These are phyloP conservation scores for Pundamilia nyererei DNA, from an alignment of 2,113 vertebrate species.

Conservation along the genomic window DNA sequence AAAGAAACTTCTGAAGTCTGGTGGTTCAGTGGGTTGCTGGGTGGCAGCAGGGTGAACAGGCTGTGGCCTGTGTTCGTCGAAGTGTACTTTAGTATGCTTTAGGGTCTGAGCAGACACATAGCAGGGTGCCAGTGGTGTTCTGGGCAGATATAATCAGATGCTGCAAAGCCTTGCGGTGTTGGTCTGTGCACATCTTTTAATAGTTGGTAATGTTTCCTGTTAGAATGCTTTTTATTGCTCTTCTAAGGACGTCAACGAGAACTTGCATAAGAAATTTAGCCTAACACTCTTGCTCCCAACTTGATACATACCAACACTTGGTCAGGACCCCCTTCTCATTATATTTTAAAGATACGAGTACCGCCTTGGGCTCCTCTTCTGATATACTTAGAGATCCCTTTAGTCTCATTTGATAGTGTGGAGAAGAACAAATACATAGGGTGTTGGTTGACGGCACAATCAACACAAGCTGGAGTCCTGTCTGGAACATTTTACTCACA, in stretches of 20 bases:
- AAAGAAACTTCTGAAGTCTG: not conserved
- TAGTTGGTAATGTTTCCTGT: not conserved
- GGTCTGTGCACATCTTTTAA: not conserved
- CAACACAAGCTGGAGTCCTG: not conserved
- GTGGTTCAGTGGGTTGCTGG: not conserved
- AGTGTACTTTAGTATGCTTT: not conserved
- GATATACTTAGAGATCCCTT: not conserved
- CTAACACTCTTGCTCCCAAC: not conserved
- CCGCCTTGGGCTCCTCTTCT: not conserved
- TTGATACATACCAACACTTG: not conserved
- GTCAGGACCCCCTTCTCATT: not conserved
- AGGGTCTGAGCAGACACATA: not conserved
- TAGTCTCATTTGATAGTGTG: not conserved
- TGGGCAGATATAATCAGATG: not conserved
- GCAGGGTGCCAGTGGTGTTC: not conserved
- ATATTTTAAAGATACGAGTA: not conserved
- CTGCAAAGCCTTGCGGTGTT: not conserved
- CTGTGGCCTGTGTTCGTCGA: not conserved
- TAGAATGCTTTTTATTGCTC: not conserved
- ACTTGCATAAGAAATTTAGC: not conserved
- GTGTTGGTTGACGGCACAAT: not conserved
- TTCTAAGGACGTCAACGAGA: not conserved
- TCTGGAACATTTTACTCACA: not conserved
- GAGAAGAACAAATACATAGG: not conserved
- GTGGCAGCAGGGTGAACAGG: not conserved